These are phyloP conservation scores for Montipora capricornis DNA, from an alignment of 64 coral and sea anemone genomes.

Conservation along the genomic window DNA sequence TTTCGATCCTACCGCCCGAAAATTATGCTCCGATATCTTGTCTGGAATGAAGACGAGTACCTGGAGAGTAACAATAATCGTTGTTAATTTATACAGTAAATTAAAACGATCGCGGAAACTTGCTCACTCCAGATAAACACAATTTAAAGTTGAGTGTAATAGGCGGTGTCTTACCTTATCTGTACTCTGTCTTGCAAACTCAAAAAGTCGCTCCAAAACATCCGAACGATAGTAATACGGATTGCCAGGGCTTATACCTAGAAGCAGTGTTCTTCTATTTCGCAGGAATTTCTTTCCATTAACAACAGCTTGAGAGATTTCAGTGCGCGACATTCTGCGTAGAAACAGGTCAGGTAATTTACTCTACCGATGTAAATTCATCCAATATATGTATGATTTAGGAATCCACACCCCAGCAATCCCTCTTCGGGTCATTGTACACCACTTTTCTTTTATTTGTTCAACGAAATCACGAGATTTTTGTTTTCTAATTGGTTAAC, in stretches of 20 bases:
- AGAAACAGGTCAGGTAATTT: neutral
- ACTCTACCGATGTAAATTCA: no score
- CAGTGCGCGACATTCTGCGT: neutral
- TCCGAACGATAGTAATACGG: slow-evolving; percentile 75
- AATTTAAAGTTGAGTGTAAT: neutral
- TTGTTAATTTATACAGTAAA: no score
- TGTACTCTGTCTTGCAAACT: slow-evolving; percentile 41
- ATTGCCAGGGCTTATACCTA: slow-evolving; percentile 89
- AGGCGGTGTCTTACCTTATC: slow-evolving; percentile 45
- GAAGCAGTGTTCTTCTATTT: slow-evolving; percentile 37
- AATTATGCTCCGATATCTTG: slow-evolving; percentile 84
- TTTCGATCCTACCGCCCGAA: slow-evolving; percentile 73
- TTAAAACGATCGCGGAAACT: neutral
- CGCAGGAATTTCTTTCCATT: slow-evolving; percentile 64
- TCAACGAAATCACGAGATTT: neutral
- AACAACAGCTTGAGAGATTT: slow-evolving; percentile 24
- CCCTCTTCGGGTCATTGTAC: neutral
- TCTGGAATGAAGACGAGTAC: slow-evolving; percentile 75
- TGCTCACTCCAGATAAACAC: neutral
- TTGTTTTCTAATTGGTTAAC: neutral
- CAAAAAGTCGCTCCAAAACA: slow-evolving; percentile 52
- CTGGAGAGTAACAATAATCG: neutral
- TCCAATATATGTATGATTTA: no score
- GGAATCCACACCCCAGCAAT: no score
- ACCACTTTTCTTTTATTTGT: no score